Evolutionary conservation across 2,113 vertebrate species (phyloP).

Genomic region (Pachycephala philippinensis): DNA sequence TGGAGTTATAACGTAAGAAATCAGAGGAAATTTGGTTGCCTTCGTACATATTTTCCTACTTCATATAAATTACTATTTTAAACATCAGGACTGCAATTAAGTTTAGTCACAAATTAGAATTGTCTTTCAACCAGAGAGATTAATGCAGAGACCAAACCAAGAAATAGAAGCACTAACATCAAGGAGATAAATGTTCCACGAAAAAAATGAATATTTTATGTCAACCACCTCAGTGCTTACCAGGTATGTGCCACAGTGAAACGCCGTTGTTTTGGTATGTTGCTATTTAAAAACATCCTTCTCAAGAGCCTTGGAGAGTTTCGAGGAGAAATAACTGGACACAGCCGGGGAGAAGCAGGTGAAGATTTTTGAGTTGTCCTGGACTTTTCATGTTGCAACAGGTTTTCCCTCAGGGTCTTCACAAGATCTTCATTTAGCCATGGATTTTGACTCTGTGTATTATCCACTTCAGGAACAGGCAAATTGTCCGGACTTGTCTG

Average conservation of each 20-base stretch:
- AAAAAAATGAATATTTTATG: neutral
- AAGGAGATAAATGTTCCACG: neutral
- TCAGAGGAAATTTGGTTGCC: neutral
- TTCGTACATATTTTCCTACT: neutral
- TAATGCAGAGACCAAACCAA: neutral
- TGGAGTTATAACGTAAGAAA: neutral
- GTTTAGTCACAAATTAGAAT: neutral
- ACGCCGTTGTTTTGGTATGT: constrained; percentile 91
- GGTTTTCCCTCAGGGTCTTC: constrained; percentile 93
- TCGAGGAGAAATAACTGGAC: constrained; percentile 84
- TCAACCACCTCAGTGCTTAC: constrained; percentile 73
- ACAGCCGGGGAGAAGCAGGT: constrained; percentile 86
- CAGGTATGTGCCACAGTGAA: constrained; percentile 98
- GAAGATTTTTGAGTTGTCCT: constrained; percentile 82
- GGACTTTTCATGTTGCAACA: constrained; percentile 91
- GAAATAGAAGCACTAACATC: neutral
- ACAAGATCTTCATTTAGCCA: constrained; percentile 94
- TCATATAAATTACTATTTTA: constrained; percentile 26
- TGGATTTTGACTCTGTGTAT: constrained; percentile 78
- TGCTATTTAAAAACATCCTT: constrained; percentile 93
- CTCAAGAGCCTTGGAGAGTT: constrained; percentile 93
- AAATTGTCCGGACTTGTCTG: constrained; percentile 86
- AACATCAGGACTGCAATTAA: constrained; percentile 43
- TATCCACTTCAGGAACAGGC: constrained; percentile 86
- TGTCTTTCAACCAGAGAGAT: neutral